Evolutionary conservation across 2,797 vertebrate species (phyloP).

Genomic region (Aselliscus stoliczkanus): DNA sequence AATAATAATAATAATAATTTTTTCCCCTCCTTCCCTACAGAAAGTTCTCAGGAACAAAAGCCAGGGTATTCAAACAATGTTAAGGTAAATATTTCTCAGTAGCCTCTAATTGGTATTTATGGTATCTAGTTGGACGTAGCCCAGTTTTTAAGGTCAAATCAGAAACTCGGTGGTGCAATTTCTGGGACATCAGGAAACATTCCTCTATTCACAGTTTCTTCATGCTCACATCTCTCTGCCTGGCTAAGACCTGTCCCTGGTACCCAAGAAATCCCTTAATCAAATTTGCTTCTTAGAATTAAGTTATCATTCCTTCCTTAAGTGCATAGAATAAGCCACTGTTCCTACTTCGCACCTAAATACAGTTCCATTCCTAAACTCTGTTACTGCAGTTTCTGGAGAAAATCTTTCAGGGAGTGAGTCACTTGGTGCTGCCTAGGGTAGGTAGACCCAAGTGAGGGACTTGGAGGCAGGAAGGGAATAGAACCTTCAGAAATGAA

Average conservation of each 20-base stretch:
- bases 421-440: not conserved
- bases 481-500: not conserved
- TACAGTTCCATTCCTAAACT: not conserved
- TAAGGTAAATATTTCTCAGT: constrained; percentile 51
- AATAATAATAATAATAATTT: not conserved
- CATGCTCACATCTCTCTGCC: not conserved
- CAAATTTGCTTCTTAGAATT: not conserved
- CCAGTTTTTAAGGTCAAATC: not conserved
- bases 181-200: not conserved
- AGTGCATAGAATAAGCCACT: not conserved
- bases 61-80: not conserved
- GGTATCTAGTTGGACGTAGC: not conserved
- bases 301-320: not conserved
- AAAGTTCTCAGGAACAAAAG: not conserved
- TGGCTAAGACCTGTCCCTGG: not conserved
- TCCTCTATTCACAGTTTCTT: not conserved
- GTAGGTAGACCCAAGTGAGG: not conserved
- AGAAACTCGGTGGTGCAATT: not conserved
- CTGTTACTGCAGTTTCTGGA: not conserved
- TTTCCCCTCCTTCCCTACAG: not conserved
- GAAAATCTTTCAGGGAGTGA: not conserved
- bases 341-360: not conserved
- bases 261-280: not conserved
- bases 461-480: not conserved
- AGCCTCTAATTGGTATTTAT: not conserved